phyloP scores from a whole-genome alignment of 2,797 vertebrate species.

The Cossypha polioptera region DNA sequence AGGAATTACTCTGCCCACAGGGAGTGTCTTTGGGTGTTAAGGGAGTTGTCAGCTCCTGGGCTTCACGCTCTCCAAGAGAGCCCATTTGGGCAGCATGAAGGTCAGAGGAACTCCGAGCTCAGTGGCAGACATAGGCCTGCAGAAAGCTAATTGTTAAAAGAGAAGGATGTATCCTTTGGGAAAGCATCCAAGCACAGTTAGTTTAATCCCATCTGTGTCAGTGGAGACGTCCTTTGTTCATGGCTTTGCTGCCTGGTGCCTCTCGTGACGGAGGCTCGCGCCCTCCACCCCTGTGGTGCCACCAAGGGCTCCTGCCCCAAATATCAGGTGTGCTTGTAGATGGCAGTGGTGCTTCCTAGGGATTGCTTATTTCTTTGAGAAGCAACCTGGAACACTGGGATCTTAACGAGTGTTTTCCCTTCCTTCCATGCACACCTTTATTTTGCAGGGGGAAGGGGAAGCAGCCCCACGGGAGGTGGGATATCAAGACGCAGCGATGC shows the following conservation, averaged over 20 bases:
- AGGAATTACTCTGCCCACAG: neutral
- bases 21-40: neutral
- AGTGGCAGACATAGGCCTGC: neutral
- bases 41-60: constrained; percentile 6
- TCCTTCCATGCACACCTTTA: neutral
- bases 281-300: neutral
- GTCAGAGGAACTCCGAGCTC: neutral
- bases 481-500: constrained; percentile 37
- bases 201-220: constrained; percentile 42
- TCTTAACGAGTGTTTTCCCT: neutral
- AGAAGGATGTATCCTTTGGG: constrained; percentile 23
- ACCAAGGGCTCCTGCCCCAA: neutral
- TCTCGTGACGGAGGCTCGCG: fast-evolving
- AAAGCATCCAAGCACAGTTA: constrained; percentile 32
- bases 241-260: neutral
- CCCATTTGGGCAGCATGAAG: neutral
- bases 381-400: neutral
- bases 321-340: neutral
- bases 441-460: constrained; percentile 33
- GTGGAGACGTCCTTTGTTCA: neutral
- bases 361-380: neutral
- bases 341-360: neutral
- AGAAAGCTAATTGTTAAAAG: constrained; percentile 9
- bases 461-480: constrained; percentile 31
- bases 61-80: neutral